Conservation (phyloP, 2,888 invertebrate genomes). For the Scaptomyza caliginosa region DNA sequence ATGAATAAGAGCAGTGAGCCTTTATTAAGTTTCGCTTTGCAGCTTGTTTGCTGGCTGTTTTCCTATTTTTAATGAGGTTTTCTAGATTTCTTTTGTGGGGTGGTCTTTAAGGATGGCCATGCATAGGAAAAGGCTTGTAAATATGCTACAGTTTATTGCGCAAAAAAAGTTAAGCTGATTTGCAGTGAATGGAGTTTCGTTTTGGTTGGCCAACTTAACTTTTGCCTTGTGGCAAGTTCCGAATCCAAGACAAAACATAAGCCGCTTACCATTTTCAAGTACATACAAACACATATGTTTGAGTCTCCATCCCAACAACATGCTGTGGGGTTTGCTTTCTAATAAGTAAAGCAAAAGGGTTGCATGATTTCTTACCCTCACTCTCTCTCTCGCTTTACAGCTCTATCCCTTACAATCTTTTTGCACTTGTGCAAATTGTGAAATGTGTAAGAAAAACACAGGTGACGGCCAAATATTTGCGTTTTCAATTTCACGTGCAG, state of each 20-base stretch:
- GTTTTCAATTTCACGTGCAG: slow-evolving; percentile 49
- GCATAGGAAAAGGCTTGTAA: slow-evolving; percentile 35
- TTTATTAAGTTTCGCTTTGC: slow-evolving; percentile 54
- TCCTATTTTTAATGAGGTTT: slow-evolving; percentile 62
- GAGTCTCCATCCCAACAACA: slow-evolving; percentile 19
- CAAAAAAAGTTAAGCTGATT: slow-evolving; percentile 75
- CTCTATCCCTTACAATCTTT: slow-evolving; percentile 10
- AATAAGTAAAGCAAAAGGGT: slow-evolving; percentile 46
- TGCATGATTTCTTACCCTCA: background rate
- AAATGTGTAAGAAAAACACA: slow-evolving; percentile 43
- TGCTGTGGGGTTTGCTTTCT: slow-evolving; percentile 23
- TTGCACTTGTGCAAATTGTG: slow-evolving; percentile 42
- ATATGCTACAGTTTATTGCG: slow-evolving; percentile 61
- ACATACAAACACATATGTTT: slow-evolving; percentile 54
- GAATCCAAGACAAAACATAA: slow-evolving; percentile 65
- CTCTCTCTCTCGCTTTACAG: background rate
- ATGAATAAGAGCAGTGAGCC: slow-evolving; percentile 14
- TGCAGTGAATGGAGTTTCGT: slow-evolving; percentile 53
- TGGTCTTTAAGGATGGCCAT: slow-evolving; percentile 24
- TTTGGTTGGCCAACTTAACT: slow-evolving; percentile 66
- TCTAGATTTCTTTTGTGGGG: slow-evolving; percentile 50
- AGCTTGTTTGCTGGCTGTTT: slow-evolving; percentile 53
- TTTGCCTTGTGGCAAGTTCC: slow-evolving; percentile 53
- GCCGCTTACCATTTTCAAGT: slow-evolving; percentile 65
- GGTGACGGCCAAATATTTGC: slow-evolving; percentile 64